Evolutionary conservation across 2,888 invertebrate genomes (phyloP), one percentile per base, ranked within the genome.

Genomic region (Macrophya alboannulata): DNA sequence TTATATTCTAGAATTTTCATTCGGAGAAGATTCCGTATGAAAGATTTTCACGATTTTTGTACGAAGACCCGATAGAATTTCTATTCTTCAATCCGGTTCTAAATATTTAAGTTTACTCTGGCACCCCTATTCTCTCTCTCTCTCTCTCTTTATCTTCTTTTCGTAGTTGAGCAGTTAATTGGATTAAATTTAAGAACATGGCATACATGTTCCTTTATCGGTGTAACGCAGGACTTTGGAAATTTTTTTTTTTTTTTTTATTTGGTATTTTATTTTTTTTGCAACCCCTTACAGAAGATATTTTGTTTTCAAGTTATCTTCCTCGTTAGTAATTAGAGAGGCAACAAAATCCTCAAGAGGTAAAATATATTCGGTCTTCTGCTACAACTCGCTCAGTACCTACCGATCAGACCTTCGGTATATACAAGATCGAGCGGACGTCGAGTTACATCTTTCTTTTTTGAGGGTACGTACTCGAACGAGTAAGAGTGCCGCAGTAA

Each of bases 401-500:
- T 68, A 40, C 43, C 21, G 72, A 43, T 74, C 45, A 43, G n/a
- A 74, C n/a, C 45, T 74, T 45, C 5, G n/a, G 9, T 21, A 31
- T 31, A 31, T 31, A 31, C 4, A 72, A 45, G n/a, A 74, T 74
- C 45, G 10, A 21, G 72, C 45, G 45, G 21, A 12, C 6, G 72
- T 74, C 21, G 12, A 45, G 45, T 74, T 25, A 74, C 55, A 51
- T 51, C 77, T 77, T 31, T 51, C 8, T 55, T 77, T 31, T 55
- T 77, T 31, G 9, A 55, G 37, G 37, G n/a, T 31, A 31, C 3
- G 43, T 55, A 51, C 77, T 77, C 17, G 77, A 37, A 55, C 31
- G n/a, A 77, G 31, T 31, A 31, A 15, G 55, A 77, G 77, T 77
- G 37, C 43, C n/a, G 17, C 55, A 31, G 48, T 31, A 77, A 77